phyloP scores from a whole-genome alignment of 1,140 invertebrate species.

The Pseudomyrmex gracilis region DNA sequence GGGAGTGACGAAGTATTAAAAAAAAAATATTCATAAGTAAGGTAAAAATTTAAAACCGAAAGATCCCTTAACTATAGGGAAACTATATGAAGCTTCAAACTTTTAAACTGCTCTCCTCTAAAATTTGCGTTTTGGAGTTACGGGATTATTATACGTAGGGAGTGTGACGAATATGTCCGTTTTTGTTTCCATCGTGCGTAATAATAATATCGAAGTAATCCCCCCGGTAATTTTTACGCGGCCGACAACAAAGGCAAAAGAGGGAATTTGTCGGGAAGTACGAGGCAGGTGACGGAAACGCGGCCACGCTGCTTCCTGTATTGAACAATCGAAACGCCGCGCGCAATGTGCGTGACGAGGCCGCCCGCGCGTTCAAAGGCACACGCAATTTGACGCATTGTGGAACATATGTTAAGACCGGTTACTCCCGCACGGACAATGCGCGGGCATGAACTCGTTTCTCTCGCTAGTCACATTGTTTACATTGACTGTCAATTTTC shows the following conservation, averaged over 20 bases:
- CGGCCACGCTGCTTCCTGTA: constrained; percentile 69
- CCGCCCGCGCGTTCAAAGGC: constrained; percentile 65
- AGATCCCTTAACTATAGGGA: too few species aligned
- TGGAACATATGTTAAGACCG: constrained; percentile 43
- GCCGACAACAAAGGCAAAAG: constrained; percentile 30
- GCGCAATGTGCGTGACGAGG: constrained; percentile 69
- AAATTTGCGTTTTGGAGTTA: too few species aligned
- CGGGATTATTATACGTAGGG: too few species aligned
- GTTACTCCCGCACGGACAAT: not conserved
- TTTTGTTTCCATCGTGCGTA: not conserved
- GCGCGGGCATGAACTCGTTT: not conserved
- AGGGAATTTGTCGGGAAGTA: constrained; percentile 67
- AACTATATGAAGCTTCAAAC: too few species aligned
- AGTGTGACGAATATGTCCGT: too few species aligned
- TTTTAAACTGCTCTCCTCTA: too few species aligned
- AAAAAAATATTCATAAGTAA: too few species aligned
- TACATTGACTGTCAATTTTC: constrained; percentile 23
- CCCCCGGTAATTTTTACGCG: not conserved
- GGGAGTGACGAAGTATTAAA: too few species aligned
- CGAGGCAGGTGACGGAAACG: constrained; percentile 74
- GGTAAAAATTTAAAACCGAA: too few species aligned
- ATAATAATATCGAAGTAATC: constrained; percentile 22
- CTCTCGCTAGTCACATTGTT: constrained; percentile 1
- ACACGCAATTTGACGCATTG: constrained; percentile 73
- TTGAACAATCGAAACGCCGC: constrained; percentile 71